Evolutionary conservation across 2,113 vertebrate genomes (phyloP).

Genomic region (Pollimyrus isidori): DNA sequence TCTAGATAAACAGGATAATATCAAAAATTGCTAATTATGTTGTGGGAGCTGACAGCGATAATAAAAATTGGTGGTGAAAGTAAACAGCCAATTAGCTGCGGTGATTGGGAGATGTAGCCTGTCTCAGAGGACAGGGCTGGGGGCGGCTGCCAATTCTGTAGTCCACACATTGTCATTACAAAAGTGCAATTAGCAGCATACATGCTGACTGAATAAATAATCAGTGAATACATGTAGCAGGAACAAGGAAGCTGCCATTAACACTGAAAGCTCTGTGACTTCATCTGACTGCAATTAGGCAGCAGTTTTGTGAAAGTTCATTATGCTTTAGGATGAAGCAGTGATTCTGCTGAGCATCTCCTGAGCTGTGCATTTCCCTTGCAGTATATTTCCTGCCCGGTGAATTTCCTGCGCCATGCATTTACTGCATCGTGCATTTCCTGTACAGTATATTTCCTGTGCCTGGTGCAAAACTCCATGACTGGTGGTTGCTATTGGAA

Average conservation of each 20-base stretch:
- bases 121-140: not conserved
- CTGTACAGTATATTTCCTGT: not conserved
- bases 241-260: not conserved
- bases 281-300: not conserved
- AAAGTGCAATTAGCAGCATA: not conserved
- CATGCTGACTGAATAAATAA: conserved; percentile 15
- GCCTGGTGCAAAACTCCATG: not conserved
- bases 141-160: not conserved
- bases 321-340: not conserved
- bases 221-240: not conserved
- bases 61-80: not conserved
- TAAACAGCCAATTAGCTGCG: not conserved
- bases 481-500: not conserved
- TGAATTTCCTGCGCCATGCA: not conserved
- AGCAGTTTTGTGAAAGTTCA: not conserved
- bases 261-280: not conserved
- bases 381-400: not conserved
- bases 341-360: not conserved
- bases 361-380: not conserved
- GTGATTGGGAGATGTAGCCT: not conserved
- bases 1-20: not conserved
- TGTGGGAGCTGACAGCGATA: not conserved
- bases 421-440: not conserved
- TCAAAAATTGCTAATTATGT: not conserved
- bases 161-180: not conserved